Conservation (phyloP, 1,140 invertebrate species). For the Battus philenor region DNA sequence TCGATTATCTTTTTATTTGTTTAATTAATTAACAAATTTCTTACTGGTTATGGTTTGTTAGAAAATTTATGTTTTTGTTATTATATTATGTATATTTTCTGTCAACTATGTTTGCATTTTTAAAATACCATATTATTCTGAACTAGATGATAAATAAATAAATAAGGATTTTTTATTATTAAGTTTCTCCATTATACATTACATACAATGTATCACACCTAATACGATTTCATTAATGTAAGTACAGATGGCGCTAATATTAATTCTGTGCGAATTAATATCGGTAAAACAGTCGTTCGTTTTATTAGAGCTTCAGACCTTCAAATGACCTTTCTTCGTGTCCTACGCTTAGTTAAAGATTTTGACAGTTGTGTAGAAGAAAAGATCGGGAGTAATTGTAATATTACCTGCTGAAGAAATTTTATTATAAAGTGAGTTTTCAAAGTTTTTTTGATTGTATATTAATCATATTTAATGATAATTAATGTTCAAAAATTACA, state of each 20-base stretch:
- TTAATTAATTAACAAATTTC: too few relatives aligned
- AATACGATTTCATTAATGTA: too few relatives aligned
- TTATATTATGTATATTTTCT: too few relatives aligned
- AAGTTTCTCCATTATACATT: too few relatives aligned
- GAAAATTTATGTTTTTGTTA: too few relatives aligned
- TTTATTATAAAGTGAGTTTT: slow-evolving; percentile 21
- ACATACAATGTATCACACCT: too few relatives aligned
- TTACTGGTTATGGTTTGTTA: too few relatives aligned
- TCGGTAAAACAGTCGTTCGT: slow-evolving; percentile 23
- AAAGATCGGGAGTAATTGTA: slow-evolving; percentile 41
- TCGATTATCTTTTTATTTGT: too few relatives aligned
- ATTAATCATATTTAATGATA: slow-evolving; percentile 1
- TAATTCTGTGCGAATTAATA: background rate
- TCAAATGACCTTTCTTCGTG: slow-evolving; percentile 71
- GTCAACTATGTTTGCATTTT: too few relatives aligned
- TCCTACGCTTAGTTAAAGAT: slow-evolving; percentile 45
- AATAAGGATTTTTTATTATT: too few relatives aligned
- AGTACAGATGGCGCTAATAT: slow-evolving; percentile 31
- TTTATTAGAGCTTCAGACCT: slow-evolving; percentile 45
- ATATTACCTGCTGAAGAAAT: slow-evolving; percentile 18
- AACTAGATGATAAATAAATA: too few relatives aligned
- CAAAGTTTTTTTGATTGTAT: slow-evolving; percentile 1
- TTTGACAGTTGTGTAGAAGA: slow-evolving; percentile 60
- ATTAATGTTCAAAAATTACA: slow-evolving; percentile 16
- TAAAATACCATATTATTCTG: too few relatives aligned